Evolutionary conservation across 2,888 invertebrate species (phyloP).

Genomic region (Plagodis pulveraria): DNA sequence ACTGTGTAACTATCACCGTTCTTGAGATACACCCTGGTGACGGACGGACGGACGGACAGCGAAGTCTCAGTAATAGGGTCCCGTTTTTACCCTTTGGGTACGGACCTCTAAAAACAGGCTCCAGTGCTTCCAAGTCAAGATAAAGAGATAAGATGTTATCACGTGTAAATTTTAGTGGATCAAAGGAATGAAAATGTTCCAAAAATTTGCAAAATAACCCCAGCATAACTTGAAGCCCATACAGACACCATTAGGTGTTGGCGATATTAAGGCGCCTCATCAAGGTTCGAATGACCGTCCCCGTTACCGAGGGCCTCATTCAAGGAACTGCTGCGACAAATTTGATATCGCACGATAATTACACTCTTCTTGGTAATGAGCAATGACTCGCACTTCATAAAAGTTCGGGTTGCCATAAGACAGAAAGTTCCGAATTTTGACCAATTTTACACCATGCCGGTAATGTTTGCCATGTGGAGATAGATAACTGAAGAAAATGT

Average conservation of each 20-base stretch:
- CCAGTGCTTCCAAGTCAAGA: too few species aligned
- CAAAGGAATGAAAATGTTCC: neutral
- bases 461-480: too few species aligned
- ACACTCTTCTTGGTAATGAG: constrained; percentile 47
- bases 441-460: too few species aligned
- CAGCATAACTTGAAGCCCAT: neutral
- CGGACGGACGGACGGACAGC: too few species aligned
- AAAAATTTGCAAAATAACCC: neutral
- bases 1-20: too few species aligned
- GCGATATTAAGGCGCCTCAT: neutral
- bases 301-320: constrained; percentile 12
- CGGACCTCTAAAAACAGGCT: too few species aligned
- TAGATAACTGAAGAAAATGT: too few species aligned
- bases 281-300: constrained; percentile 11
- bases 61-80: too few species aligned
- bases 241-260: neutral
- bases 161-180: too few species aligned
- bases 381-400: constrained; percentile 33
- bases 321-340: constrained; percentile 22
- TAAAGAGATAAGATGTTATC: too few species aligned
- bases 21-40: too few species aligned
- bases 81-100: too few species aligned
- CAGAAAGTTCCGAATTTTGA: neutral
- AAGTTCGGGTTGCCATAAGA: constrained; percentile 3
- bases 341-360: constrained; percentile 44